Evolutionary conservation across 35 echinoderm and acorn worm species (phyloP), one percentile per base, ranked within the genome.

Genomic region (Chiridota heheva): DNA sequence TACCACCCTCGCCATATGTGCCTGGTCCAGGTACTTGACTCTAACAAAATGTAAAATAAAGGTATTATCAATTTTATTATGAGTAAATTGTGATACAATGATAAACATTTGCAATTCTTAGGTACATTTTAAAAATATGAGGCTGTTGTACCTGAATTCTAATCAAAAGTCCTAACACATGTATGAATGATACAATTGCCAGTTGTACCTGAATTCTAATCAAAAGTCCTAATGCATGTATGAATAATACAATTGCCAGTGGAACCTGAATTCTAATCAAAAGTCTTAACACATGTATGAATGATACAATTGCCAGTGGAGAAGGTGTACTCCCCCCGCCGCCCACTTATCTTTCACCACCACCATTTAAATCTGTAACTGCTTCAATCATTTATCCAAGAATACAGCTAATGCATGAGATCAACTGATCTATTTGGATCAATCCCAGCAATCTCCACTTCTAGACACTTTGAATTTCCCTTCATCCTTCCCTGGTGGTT

Each of bases 11-110:
- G 16, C 93, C 93, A 55, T 96, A 96, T 20, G 93, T 96, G 1
- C 93, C 93, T 24, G 93, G 93, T 8, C 93, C 93, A 47, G 93
- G 93, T 57, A 96, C 88, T 55, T 86, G 76, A 61, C 88, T 96
- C 93, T 96, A 65, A n/a, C n/a, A 36, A 78, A 78, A 72, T 34
- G 36, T 46, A 72, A 67, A 60, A 79, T 4, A 64, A 63, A 20
- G 13, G 17, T 70, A 63, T 80, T 80, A 38, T 13, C 3, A 44
- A 45, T 3, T 36, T 34, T 15, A 31, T 65, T 65, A 53, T 55
- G 48, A 22, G 29, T 32, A 66, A 32, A 18, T 29, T 18, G 10
- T 66, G 10, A 66, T 29, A 66, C 7, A 66, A 66, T 13, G 28
- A 66, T 32, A 10, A 18, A 13, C 10, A 66, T 22, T 66, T 10